Evolutionary conservation across 1,140 invertebrate genomes (phyloP).

Genomic region (Hirudo medicinalis): DNA sequence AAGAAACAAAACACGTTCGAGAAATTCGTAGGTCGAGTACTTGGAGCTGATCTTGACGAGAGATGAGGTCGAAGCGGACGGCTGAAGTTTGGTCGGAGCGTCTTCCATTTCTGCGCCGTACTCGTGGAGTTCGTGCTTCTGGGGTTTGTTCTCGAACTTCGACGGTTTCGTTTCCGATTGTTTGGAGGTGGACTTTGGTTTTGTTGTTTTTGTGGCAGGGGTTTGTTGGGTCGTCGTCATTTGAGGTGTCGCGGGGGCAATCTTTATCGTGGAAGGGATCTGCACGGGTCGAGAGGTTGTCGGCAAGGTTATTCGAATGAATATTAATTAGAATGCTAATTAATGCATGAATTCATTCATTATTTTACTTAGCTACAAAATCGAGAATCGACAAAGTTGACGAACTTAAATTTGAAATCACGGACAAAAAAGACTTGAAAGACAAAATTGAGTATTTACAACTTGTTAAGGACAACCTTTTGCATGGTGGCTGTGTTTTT

Average conservation of each 20-base stretch:
- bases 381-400: no score
- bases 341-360: no score
- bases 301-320: no score
- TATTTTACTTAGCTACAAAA: no score
- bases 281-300: neutral
- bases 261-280: neutral
- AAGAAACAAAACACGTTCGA: no score
- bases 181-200: neutral
- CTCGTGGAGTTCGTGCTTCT: slow-evolving; percentile 5
- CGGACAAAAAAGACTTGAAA: no score
- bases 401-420: no score
- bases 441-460: no score
- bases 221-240: neutral
- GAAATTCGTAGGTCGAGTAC: neutral
- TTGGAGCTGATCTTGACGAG: neutral
- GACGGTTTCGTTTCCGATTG: neutral
- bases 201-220: neutral
- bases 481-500: no score
- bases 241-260: neutral
- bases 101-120: neutral
- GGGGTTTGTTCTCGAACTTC: neutral
- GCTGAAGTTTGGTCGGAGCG: neutral
- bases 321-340: no score
- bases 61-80: neutral
- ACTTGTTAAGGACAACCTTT: no score